A percentile compares a stretch with the other conserved stretches of the same genome.
These are phyloP conservation scores for Ophioninae sp. DNA, from an alignment of 2,888 invertebrate species.

Conservation along the genomic window DNA sequence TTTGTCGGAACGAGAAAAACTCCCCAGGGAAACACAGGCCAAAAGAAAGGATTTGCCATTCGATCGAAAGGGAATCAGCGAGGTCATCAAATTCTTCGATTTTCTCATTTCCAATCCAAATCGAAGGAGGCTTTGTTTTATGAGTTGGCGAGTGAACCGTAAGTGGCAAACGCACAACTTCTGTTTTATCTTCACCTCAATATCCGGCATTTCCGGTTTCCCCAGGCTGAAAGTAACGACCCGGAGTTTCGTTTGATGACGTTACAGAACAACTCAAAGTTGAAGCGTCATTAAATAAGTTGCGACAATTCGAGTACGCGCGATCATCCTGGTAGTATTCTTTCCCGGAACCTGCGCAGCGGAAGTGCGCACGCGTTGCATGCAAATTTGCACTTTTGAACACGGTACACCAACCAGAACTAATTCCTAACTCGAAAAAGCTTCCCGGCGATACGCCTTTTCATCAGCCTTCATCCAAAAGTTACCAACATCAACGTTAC, in stretches of 20 bases:
- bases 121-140: neutral
- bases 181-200: neutral
- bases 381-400: slow-evolving; percentile 15
- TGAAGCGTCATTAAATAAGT: slow-evolving; percentile 48
- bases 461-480: slow-evolving; percentile 24
- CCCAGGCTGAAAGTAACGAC: neutral
- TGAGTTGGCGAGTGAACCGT: neutral
- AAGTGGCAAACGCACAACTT: neutral
- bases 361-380: neutral
- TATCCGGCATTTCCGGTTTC: neutral
- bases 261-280: slow-evolving; percentile 14
- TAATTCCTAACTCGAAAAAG: slow-evolving; percentile 48
- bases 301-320: neutral
- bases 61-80: slow-evolving; percentile 19
- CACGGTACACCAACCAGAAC: neutral
- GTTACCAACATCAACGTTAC: slow-evolving; percentile 11
- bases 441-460: slow-evolving; percentile 20
- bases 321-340: neutral
- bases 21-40: neutral
- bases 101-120: neutral
- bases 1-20: neutral
- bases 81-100: neutral
- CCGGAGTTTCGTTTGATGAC: too few relatives aligned
- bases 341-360: neutral
- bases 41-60: slow-evolving; percentile 7